Conservation (phyloP, 2,888 invertebrate genomes). For the Torymus tubicola region DNA sequence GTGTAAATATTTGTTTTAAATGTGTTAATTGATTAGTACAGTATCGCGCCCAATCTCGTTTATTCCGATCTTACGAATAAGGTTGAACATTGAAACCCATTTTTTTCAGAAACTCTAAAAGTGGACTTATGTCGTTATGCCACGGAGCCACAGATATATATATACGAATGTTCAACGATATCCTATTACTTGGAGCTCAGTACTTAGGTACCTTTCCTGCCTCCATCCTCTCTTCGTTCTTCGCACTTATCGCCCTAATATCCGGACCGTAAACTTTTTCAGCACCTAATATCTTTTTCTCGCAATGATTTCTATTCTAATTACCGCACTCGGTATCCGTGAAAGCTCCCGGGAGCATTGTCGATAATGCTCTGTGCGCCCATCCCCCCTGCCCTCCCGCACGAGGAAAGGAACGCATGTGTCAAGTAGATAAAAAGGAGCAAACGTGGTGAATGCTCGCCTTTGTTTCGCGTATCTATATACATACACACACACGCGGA, state of each 20-base stretch:
- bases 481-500: no score
- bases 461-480: constrained; percentile 44
- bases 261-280: background rate
- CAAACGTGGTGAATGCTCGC: background rate
- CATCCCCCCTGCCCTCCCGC: constrained; percentile 14
- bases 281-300: background rate
- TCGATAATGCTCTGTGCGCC: constrained; percentile 12
- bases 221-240: background rate
- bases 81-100: no score
- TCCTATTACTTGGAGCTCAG: no score
- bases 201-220: no score
- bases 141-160: no score
- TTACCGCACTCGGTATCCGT: constrained; percentile 8
- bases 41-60: no score
- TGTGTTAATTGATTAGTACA: no score
- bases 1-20: no score
- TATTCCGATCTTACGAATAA: no score
- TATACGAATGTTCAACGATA: no score
- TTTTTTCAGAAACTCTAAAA: no score
- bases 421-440: constrained; percentile 43
- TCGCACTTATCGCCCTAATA: background rate
- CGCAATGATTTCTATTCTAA: constrained; percentile 41
- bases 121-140: no score
- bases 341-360: background rate
- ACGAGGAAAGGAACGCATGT: background rate